Evolutionary conservation across 2,113 vertebrate species (phyloP).

Genomic region (Dromaius novaehollandiae): DNA sequence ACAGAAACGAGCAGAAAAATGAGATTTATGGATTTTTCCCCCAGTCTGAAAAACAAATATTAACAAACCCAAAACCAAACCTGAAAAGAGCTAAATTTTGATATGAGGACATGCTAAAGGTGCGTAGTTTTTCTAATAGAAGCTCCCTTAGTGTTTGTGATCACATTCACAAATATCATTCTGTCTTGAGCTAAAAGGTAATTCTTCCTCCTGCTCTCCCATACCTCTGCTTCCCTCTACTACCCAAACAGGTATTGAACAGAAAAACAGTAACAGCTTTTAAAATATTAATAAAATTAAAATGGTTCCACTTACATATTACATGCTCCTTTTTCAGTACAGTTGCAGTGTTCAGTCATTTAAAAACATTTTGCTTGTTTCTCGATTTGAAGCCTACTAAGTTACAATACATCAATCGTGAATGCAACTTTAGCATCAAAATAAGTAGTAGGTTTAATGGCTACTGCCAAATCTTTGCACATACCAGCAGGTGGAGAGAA

Average conservation of each 20-base stretch:
- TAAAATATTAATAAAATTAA: not conserved
- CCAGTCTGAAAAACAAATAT: not conserved
- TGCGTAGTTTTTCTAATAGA: not conserved
- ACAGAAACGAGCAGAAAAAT: not conserved
- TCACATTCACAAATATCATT: not conserved
- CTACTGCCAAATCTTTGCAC: not conserved
- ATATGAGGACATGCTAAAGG: not conserved
- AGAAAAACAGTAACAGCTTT: not conserved
- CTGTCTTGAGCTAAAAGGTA: not conserved
- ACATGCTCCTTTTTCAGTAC: not conserved
- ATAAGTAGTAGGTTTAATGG: not conserved
- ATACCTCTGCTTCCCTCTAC: not conserved
- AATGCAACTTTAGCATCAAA: not conserved
- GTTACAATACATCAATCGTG: not conserved
- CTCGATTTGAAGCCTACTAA: not conserved
- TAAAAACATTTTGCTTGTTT: not conserved
- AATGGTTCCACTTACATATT: not conserved
- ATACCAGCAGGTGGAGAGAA: not conserved
- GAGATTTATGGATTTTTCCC: not conserved
- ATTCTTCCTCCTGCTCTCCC: not conserved
- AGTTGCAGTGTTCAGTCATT: not conserved
- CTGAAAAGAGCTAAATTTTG: not conserved
- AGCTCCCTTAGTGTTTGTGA: not conserved
- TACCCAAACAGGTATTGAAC: not conserved
- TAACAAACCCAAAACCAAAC: not conserved